A percentile compares a stretch with the other conserved stretches of the same genome.
These are phyloP conservation scores for Monomorium pharaonis DNA, from an alignment of 1,140 invertebrate genomes.

Conservation along the genomic window DNA sequence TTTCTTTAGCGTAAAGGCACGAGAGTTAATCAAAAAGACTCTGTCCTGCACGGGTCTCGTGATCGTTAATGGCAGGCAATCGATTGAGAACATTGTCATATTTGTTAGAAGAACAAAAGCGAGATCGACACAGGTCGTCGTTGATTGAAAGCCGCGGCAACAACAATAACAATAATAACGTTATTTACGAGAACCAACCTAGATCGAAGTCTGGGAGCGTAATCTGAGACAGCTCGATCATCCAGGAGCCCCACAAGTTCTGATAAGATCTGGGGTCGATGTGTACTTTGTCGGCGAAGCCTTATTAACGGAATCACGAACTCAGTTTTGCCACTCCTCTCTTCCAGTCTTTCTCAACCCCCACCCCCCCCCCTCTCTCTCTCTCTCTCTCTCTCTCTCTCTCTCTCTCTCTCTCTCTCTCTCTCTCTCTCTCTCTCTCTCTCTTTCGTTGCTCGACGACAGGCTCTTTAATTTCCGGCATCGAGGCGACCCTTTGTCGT, in stretches of 20 bases:
- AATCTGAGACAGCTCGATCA: slow-evolving; percentile 44
- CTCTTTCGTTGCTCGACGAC: slow-evolving; percentile 9
- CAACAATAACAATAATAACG: slow-evolving; percentile 35
- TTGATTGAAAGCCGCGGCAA: neutral
- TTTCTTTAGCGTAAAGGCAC: neutral
- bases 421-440: neutral
- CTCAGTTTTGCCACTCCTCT: slow-evolving; percentile 9
- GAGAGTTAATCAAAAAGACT: neutral
- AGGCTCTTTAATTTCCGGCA: slow-evolving; percentile 48
- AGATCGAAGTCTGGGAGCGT: slow-evolving; percentile 16
- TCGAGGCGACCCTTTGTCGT: slow-evolving; percentile 57
- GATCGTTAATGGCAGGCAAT: slow-evolving; percentile 27
- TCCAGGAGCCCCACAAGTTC: slow-evolving; percentile 35
- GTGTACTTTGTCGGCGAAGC: slow-evolving; percentile 41
- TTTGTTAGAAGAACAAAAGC: slow-evolving; percentile 1
- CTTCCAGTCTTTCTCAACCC: slow-evolving; percentile 1
- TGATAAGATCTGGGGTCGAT: slow-evolving; percentile 33
- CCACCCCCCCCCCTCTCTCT: neutral
- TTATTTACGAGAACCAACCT: slow-evolving; percentile 29
- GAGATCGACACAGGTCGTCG: neutral
- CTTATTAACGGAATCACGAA: slow-evolving; percentile 60
- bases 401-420: neutral
- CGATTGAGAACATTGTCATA: neutral
- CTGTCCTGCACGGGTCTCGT: neutral
- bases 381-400: neutral